Evolutionary conservation across 2,888 invertebrate genomes (phyloP).

Genomic region (Plagiodera versicolora): DNA sequence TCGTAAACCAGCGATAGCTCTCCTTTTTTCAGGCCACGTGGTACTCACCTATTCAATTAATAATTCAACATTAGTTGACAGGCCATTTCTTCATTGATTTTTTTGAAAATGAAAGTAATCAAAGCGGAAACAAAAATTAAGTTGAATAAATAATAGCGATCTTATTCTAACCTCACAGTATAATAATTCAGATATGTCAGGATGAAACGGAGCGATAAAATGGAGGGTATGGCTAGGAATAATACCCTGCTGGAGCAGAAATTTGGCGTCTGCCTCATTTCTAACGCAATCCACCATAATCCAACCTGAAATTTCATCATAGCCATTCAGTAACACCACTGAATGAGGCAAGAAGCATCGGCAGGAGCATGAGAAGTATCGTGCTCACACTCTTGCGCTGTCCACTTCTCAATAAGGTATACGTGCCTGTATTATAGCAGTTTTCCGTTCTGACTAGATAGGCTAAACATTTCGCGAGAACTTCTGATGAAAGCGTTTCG

Average conservation of each 20-base stretch:
- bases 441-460: constrained; percentile 43
- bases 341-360: no score
- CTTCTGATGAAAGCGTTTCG: constrained; percentile 29
- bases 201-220: constrained; percentile 51
- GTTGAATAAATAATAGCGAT: constrained; percentile 16
- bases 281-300: constrained; percentile 55
- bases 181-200: constrained; percentile 45
- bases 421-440: constrained; percentile 16
- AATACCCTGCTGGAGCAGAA: constrained; percentile 54
- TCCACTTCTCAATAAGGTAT: no score
- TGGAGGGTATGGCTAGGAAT: constrained; percentile 60
- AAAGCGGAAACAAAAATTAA: no score
- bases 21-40: constrained; percentile 49
- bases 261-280: constrained; percentile 54
- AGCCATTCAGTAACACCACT: no score
- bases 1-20: constrained; percentile 48
- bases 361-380: no score
- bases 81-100: no score
- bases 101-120: no score
- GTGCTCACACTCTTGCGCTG: no score
- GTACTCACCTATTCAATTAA: constrained; percentile 3
- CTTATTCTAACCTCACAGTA: constrained; percentile 45
- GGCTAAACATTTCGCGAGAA: constrained; percentile 46
- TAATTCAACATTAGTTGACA: not conserved
- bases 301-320: constrained; percentile 34